Evolutionary conservation across 2,113 vertebrate genomes (phyloP).

Genomic region (Proteles cristata): DNA sequence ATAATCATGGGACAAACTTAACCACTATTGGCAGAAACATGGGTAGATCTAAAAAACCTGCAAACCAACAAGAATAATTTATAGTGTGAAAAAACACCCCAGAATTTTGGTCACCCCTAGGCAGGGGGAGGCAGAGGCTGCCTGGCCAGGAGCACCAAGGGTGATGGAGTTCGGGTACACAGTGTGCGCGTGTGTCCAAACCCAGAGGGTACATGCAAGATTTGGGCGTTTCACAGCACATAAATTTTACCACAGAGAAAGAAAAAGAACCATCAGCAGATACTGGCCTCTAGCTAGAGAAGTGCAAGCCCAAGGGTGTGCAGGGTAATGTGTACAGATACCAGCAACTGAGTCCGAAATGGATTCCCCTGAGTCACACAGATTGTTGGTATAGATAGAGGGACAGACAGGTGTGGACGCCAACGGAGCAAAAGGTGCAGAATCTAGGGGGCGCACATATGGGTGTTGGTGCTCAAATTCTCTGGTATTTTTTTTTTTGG

Average conservation of each 20-base stretch:
- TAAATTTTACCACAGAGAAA: background rate
- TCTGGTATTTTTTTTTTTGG: no score
- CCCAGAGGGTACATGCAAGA: accelerated
- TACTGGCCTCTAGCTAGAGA: accelerated
- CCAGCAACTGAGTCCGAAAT: accelerated
- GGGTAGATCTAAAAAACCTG: accelerated
- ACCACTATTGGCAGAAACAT: accelerated
- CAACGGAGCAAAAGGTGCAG: accelerated
- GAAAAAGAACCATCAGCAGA: background rate
- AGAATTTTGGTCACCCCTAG: background rate
- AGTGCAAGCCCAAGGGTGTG: accelerated
- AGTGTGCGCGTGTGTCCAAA: accelerated
- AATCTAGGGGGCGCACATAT: accelerated
- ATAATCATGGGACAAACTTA: accelerated
- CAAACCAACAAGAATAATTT: background rate
- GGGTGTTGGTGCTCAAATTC: accelerated
- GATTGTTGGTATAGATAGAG: accelerated
- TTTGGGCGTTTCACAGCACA: accelerated
- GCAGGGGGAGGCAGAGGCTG: background rate
- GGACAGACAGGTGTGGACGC: accelerated
- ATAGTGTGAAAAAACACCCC: no score
- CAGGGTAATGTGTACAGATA: accelerated
- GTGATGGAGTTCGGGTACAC: accelerated
- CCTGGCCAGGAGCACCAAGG: accelerated
- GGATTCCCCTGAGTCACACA: background rate